Evolutionary conservation across 2,888 invertebrate species (phyloP), one percentile per base, ranked within the genome.

Genomic region (Drosophila koepferae): DNA sequence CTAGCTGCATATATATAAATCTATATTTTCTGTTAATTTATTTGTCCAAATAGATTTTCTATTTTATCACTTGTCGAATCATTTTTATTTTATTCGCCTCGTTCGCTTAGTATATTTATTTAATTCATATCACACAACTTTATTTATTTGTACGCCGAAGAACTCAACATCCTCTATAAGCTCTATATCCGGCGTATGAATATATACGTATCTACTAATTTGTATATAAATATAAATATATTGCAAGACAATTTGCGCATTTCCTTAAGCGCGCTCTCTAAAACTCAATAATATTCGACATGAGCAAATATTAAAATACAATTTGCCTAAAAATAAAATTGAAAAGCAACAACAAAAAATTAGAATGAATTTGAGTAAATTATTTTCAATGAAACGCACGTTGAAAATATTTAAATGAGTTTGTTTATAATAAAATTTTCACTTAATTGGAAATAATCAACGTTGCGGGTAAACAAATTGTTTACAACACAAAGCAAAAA

Each of bases 341-440:
- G 38, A 40, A 16, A 40, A 40, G 16, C 16, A 40, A 14, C 16
- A 40, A 28, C 6, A 28, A 23, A 23, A 23, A 23, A 2, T 28
- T 28, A 28, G 6, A 28, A 40, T 46, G 44, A 41, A 18, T 60
- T 55, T 70, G 74, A 85, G 88, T 85, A 85, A 87, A 89, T 85
- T 85, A 87, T 82, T 82, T 82, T 74, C 62, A 80, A 75, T 88
- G 80, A 80, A 82, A 89, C 80, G 67, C 75, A 80, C 64, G 82
- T 64, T 70, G 74, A 77, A 82, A 90, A 88, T 85, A 86, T 90
- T 90, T 86, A 85, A 89, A 85, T 85, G 65, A 73, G 81, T 80
- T 86, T 86, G 90, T 90, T 90, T 86, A 86, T 89, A 86, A 90
- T 86, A 90, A 90, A 86, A 86, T 90, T 90, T 86, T 86, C 90